These are phyloP conservation scores for Ditula angustiorana DNA, from an alignment of 2,888 invertebrate genomes.

Conservation along the genomic window DNA sequence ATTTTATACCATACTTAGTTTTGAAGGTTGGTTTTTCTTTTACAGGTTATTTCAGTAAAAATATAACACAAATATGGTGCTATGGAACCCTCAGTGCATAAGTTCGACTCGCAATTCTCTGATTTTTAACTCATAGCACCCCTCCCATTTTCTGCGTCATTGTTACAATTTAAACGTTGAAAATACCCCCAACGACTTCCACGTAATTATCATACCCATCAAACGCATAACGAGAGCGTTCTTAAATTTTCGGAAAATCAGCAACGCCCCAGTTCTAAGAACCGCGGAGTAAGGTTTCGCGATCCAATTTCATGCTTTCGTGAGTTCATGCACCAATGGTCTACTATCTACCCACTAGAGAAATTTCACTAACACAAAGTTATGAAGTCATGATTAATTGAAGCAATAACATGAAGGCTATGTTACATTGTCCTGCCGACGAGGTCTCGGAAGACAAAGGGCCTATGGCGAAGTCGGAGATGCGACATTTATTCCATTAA, in stretches of 20 bases:
- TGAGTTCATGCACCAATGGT: slow-evolving; percentile 80
- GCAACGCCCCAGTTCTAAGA: slow-evolving; percentile 69
- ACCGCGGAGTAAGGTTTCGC: slow-evolving; percentile 69
- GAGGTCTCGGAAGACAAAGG: slow-evolving; percentile 47
- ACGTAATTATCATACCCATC: slow-evolving; percentile 15
- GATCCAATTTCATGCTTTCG: slow-evolving; percentile 83
- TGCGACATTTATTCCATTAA: slow-evolving; percentile 41
- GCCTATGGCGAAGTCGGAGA: slow-evolving; percentile 42
- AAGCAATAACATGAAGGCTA: slow-evolving; percentile 77
- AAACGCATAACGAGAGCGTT: slow-evolving; percentile 38
- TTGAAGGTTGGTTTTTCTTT: background rate
- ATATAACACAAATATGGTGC: too few relatives aligned
- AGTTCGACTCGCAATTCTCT: background rate
- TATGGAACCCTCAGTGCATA: background rate
- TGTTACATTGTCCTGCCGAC: slow-evolving; percentile 63
- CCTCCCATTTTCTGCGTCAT: too few relatives aligned
- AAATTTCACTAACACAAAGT: slow-evolving; percentile 83
- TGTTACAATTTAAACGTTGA: background rate
- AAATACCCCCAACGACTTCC: background rate
- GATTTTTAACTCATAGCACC: background rate
- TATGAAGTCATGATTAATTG: slow-evolving; percentile 85
- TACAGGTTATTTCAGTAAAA: background rate
- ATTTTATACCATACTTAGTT: too few relatives aligned
- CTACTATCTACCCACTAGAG: slow-evolving; percentile 61
- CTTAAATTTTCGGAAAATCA: slow-evolving; percentile 62